Evolutionary conservation across 1,140 invertebrate species (phyloP).

Genomic region (Drosophila micromelanica): DNA sequence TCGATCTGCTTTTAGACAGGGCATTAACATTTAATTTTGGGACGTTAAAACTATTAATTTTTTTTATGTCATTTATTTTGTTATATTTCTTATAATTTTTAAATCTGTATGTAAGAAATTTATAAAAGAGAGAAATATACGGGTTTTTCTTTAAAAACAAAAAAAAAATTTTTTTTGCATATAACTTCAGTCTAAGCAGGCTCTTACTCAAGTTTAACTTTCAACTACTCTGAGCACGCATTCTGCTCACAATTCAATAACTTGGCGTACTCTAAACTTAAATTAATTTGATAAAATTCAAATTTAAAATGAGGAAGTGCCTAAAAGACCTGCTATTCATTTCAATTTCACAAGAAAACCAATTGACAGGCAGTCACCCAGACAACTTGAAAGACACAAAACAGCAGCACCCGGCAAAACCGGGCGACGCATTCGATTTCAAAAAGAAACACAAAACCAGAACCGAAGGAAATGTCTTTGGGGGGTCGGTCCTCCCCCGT

Average conservation of each 20-base stretch:
- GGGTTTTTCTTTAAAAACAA: too few relatives aligned
- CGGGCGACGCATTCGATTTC: constrained; percentile 22
- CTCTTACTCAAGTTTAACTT: background rate
- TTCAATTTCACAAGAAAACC: constrained; percentile 33
- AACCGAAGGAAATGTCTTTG: background rate
- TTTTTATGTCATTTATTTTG: background rate
- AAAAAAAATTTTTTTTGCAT: too few relatives aligned
- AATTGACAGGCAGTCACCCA: constrained; percentile 25
- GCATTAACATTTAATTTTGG: background rate
- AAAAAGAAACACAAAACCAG: constrained; percentile 30
- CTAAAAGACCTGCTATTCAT: constrained; percentile 1
- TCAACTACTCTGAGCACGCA: background rate
- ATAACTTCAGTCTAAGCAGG: too few relatives aligned
- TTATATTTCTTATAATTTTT: background rate
- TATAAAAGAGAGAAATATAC: too few relatives aligned
- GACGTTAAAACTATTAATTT: background rate
- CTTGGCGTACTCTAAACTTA: constrained; percentile 28
- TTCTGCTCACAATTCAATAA: background rate
- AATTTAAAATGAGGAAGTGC: constrained; percentile 5
- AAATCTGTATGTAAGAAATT: background rate
- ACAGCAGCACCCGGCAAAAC: background rate
- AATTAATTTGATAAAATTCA: constrained; percentile 45
- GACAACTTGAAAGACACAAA: constrained; percentile 17
- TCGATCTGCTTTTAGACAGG: constrained; percentile 11
- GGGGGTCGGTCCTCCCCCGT: background rate